Evolutionary conservation across 2,113 vertebrate genomes (phyloP).

Genomic region (Euleptes europaea): DNA sequence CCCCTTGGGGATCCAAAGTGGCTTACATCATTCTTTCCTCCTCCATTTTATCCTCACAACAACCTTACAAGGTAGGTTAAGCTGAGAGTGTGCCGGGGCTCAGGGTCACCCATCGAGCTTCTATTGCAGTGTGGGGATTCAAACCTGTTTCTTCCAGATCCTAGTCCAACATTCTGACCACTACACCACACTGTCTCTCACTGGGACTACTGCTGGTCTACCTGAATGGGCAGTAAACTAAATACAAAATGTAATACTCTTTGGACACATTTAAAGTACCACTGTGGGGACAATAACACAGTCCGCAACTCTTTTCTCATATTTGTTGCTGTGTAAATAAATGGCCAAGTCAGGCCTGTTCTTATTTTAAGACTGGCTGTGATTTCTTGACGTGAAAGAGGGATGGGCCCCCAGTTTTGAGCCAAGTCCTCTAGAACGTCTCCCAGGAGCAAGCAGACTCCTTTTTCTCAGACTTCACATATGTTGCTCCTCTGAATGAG

Average conservation of each 20-base stretch:
- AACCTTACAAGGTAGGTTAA: no score
- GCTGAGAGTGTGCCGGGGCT: no score
- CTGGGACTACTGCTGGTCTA: background rate
- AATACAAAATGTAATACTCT: background rate
- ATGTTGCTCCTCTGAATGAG: background rate
- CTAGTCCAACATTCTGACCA: no score
- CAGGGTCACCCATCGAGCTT: no score
- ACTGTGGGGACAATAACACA: background rate
- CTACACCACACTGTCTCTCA: background rate
- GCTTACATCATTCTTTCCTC: no score
- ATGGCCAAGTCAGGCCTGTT: background rate
- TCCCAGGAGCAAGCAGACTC: background rate
- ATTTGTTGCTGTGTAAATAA: background rate
- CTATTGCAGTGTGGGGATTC: no score
- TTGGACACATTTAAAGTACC: background rate
- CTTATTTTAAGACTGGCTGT: background rate
- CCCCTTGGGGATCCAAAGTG: no score
- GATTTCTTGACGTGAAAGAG: background rate
- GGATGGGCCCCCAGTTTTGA: background rate
- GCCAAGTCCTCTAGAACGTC: background rate
- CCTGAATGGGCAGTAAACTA: no score
- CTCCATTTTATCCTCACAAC: no score
- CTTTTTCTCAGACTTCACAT: background rate
- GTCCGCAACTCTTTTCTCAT: background rate
- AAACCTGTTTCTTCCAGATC: no score